Conservation (phyloP, 2,888 invertebrate species). For the Serripes groenlandicus region DNA sequence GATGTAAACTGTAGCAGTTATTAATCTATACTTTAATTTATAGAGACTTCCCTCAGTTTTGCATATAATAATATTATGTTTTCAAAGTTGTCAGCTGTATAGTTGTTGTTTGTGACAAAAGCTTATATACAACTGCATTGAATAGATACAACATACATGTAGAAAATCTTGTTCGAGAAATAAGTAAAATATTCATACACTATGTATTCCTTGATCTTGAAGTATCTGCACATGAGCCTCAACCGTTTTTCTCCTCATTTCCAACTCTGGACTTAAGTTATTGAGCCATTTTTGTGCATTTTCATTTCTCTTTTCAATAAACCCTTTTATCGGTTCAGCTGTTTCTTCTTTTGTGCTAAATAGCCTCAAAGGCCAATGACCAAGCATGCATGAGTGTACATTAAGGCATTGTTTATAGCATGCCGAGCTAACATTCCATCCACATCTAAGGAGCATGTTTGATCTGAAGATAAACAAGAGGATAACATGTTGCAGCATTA, state of each 20-base stretch:
- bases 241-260: neutral
- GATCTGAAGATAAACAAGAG: neutral
- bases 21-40: too few species aligned
- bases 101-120: neutral
- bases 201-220: too few species aligned
- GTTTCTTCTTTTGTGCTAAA: neutral
- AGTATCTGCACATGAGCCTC: neutral
- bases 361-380: neutral
- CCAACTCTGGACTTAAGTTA: neutral
- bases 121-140: neutral
- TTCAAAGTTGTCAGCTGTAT: too few species aligned
- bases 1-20: too few species aligned
- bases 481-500: neutral
- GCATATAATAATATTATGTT: too few species aligned
- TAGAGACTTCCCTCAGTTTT: too few species aligned
- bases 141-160: too few species aligned
- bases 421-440: neutral
- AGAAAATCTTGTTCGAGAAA: too few species aligned
- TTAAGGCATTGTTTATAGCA: neutral
- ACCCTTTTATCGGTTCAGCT: neutral
- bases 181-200: too few species aligned
- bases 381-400: neutral
- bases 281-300: neutral
- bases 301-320: neutral
- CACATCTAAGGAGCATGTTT: neutral